phyloP scores from a whole-genome alignment of 2,888 invertebrate species.

The Barypeithes pellucidus region DNA sequence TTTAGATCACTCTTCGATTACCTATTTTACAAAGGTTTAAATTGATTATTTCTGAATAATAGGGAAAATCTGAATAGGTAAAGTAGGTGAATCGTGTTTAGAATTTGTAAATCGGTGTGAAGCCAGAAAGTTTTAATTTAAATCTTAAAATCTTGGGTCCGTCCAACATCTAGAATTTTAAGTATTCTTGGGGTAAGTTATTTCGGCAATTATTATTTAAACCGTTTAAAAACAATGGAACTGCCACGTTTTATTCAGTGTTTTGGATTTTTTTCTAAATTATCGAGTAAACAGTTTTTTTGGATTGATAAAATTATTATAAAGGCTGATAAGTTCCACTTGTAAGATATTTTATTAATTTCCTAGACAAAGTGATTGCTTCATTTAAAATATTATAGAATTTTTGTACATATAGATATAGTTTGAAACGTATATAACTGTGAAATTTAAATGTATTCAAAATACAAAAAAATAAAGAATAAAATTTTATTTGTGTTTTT shows the following conservation, averaged over 20 bases:
- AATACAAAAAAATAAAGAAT: constrained; percentile 35
- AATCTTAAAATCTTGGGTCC: constrained; percentile 39
- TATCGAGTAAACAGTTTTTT: constrained; percentile 1
- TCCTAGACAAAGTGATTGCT: constrained; percentile 30
- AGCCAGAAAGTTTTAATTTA: constrained; percentile 20
- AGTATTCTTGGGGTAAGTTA: constrained; percentile 19
- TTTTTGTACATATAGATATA: constrained; percentile 37
- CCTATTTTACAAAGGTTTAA: constrained; percentile 33
- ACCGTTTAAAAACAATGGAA: background rate
- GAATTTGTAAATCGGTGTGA: background rate
- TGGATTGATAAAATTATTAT: constrained; percentile 22
- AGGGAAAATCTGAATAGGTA: background rate
- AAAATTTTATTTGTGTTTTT: background rate
- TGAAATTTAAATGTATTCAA: constrained; percentile 48
- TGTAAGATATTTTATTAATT: constrained; percentile 30
- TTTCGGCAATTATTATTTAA: constrained; percentile 1
- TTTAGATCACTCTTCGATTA: constrained; percentile 2
- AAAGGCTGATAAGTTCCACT: constrained; percentile 33
- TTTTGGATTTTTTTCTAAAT: constrained; percentile 17
- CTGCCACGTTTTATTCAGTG: background rate
- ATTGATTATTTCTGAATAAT: constrained; percentile 6
- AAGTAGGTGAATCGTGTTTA: background rate
- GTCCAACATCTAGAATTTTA: constrained; percentile 36
- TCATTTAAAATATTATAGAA: constrained; percentile 32
- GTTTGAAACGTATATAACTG: constrained; percentile 39